These are phyloP conservation scores for Hyalella azteca DNA, from an alignment of 2,888 invertebrate genomes.

Conservation along the genomic window DNA sequence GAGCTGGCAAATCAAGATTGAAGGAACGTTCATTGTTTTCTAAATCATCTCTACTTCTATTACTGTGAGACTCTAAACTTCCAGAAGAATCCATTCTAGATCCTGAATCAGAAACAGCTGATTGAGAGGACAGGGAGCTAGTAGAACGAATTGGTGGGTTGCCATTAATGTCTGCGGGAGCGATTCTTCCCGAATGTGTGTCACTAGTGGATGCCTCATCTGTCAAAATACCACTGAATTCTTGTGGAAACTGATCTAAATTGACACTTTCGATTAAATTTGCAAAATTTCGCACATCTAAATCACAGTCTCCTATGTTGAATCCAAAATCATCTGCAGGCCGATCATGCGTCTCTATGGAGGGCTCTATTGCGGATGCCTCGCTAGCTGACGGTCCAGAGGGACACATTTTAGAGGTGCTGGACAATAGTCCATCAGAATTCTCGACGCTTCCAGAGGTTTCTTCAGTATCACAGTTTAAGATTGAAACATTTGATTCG, in stretches of 20 bases:
- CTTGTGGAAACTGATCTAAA: conserved; percentile 1
- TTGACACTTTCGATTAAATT: conserved; percentile 8
- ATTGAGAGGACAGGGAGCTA: no score
- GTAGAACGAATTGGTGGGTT: no score
- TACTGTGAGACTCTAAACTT: no score
- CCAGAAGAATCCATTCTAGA: no score
- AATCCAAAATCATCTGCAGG: not conserved
- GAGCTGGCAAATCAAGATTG: no score
- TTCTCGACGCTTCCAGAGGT: no score
- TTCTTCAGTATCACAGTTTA: not conserved
- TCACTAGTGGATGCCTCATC: not conserved
- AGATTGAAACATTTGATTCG: not conserved
- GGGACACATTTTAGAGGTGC: no score
- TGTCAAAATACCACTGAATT: not conserved
- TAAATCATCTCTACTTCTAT: no score
- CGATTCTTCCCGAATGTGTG: not conserved
- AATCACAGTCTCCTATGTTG: conserved; percentile 8
- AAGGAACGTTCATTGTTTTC: no score
- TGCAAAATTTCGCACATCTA: not conserved
- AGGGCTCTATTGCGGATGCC: not conserved
- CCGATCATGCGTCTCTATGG: not conserved
- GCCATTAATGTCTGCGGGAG: no score
- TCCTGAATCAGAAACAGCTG: no score
- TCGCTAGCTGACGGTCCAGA: not conserved
- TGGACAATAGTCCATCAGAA: no score